Evolutionary conservation across 2,113 vertebrate genomes (phyloP).

Genomic region (cat (Felis catus)): DNA sequence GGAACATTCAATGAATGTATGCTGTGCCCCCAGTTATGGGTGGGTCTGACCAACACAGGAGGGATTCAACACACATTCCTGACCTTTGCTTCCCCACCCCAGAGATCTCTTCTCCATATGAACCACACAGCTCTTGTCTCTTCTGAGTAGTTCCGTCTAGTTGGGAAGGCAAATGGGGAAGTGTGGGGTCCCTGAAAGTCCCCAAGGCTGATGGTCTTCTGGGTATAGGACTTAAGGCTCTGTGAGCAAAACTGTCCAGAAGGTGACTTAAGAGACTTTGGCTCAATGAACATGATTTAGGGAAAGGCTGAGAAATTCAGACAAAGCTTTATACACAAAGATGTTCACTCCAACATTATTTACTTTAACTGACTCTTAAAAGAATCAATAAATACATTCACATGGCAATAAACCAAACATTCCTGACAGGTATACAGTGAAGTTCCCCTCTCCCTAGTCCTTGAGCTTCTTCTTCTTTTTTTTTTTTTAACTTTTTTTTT

Average conservation of each 20-base stretch:
- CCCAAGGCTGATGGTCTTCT: not conserved
- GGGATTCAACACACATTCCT: rapidly evolving
- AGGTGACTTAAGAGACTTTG: not conserved
- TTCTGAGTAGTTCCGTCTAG: not conserved
- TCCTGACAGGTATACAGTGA: not conserved
- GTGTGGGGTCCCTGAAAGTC: not conserved
- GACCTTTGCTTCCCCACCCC: not conserved
- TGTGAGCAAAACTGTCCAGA: not conserved
- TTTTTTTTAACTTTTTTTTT: no score
- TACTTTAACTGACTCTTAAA: slow-evolving; percentile 22
- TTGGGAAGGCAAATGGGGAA: not conserved
- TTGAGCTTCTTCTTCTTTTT: not conserved
- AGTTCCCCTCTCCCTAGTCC: not conserved
- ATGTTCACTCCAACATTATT: slow-evolving; percentile 2
- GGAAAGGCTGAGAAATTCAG: not conserved
- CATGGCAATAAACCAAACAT: not conserved
- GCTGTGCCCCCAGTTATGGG: not conserved
- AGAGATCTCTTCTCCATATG: not conserved
- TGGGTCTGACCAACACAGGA: not conserved
- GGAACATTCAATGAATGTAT: not conserved
- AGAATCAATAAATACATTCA: not conserved
- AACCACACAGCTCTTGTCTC: not conserved
- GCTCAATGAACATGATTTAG: not conserved
- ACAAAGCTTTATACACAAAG: not conserved
- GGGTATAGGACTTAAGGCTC: not conserved